These are phyloP conservation scores for Acanthopagrus latus DNA, from an alignment of 2,797 vertebrate genomes.

Conservation along the genomic window DNA sequence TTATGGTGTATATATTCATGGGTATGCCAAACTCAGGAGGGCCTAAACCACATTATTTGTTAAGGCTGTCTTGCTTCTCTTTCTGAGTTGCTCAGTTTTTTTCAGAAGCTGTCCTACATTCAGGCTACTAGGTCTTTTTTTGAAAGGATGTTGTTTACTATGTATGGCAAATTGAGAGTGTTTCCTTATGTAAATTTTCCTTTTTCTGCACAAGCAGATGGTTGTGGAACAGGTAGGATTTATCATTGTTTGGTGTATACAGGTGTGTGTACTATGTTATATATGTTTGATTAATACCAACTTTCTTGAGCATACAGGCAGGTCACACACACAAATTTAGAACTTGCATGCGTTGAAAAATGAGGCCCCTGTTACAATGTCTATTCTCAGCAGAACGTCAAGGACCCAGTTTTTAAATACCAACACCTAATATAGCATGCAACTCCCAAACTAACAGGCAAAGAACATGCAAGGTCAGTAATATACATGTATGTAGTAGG, in stretches of 20 bases:
- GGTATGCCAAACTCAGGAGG: conserved; percentile 1
- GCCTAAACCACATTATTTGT: conserved; percentile 17
- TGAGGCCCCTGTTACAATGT: conserved; percentile 34
- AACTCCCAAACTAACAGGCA: conserved; percentile 9
- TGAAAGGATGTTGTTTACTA: conserved; percentile 15
- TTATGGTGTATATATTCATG: background rate
- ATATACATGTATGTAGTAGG: conserved; percentile 1
- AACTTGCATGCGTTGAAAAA: conserved; percentile 48
- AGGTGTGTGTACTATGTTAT: conserved; percentile 34
- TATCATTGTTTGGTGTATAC: conserved; percentile 38
- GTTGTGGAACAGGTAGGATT: conserved; percentile 35
- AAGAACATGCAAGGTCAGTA: conserved; percentile 12
- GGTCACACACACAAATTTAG: conserved; percentile 42
- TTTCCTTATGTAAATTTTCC: conserved; percentile 30
- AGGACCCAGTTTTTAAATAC: conserved; percentile 45
- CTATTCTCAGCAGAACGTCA: conserved; percentile 48
- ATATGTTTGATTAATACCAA: conserved; percentile 44
- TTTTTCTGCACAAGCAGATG: conserved; percentile 43
- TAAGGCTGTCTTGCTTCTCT: background rate
- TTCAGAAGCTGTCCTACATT: conserved; percentile 39
- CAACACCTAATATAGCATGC: conserved; percentile 10
- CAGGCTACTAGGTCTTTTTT: conserved; percentile 7
- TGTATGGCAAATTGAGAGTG: conserved; percentile 6
- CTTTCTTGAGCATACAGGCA: conserved; percentile 31
- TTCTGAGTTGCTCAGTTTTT: background rate